phyloP scores from a whole-genome alignment of 2,888 invertebrate species.

The Frankliniella intonsa region DNA sequence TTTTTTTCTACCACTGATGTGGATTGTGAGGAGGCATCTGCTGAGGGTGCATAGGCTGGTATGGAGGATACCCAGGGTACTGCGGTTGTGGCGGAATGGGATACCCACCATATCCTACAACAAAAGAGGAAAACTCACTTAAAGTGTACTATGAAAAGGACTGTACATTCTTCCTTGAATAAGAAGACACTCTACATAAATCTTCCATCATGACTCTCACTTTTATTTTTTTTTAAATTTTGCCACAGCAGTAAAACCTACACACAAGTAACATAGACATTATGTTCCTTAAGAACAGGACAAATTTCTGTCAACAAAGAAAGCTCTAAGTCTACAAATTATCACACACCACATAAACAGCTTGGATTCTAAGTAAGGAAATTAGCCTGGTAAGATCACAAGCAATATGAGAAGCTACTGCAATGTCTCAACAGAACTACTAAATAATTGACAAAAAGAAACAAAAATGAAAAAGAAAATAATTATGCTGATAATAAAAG shows the following conservation, averaged over 20 bases:
- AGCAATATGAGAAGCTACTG: no score
- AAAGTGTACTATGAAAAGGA: background rate
- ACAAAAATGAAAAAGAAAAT: background rate
- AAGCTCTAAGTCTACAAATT: background rate
- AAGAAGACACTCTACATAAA: no score
- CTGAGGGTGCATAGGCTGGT: background rate
- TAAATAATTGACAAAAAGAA: background rate
- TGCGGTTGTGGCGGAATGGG: constrained; percentile 8
- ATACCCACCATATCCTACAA: constrained; percentile 19
- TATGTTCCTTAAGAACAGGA: background rate
- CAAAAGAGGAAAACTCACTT: constrained; percentile 15
- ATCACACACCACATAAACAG: no score
- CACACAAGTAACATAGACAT: no score
- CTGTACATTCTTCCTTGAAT: no score
- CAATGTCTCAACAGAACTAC: no score
- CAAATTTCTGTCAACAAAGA: background rate
- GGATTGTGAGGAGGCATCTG: constrained; percentile 21
- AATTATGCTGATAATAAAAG: background rate
- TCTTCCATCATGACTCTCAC: no score
- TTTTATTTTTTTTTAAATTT: no score
- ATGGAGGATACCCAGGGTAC: constrained; percentile 22
- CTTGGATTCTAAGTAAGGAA: no score
- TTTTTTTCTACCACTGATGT: background rate
- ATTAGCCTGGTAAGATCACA: background rate
- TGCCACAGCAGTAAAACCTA: no score